Percentiles rank a stretch among this genome's conserved stretches.
These are phyloP conservation scores for Yponomeuta sedellus DNA, from an alignment of 2,888 invertebrate species.

Conservation along the genomic window DNA sequence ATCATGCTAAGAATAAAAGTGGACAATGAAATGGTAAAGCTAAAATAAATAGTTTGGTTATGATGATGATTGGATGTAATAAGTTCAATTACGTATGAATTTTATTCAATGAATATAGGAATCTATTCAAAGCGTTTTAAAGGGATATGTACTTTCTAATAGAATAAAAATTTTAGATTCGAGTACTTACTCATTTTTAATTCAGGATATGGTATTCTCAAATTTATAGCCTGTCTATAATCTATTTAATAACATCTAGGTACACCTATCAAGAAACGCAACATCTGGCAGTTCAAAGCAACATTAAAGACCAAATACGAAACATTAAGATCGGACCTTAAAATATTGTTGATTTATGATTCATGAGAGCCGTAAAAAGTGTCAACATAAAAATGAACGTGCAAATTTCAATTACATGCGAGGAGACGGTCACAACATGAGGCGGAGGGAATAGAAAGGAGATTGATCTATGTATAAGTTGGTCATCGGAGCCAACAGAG, in stretches of 20 bases:
- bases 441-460: background rate
- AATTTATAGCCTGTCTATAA: too few species aligned
- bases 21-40: slow-evolving; percentile 1
- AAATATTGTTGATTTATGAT: slow-evolving; percentile 56
- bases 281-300: slow-evolving; percentile 64
- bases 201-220: too few species aligned
- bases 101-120: background rate
- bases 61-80: background rate
- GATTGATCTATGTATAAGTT: background rate
- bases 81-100: background rate
- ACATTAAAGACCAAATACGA: slow-evolving; percentile 34
- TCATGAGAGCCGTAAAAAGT: background rate
- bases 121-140: background rate
- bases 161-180: background rate
- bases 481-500: background rate
- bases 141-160: background rate
- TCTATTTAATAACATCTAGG: slow-evolving; percentile 23
- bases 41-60: background rate
- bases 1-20: background rate
- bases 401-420: slow-evolving; percentile 5
- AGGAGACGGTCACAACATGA: slow-evolving; percentile 2
- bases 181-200: background rate
- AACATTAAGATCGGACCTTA: slow-evolving; percentile 33
- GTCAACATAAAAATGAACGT: background rate
- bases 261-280: slow-evolving; percentile 43